Conservation (phyloP, 35 echinoderm and acorn worm species). For the Lytechinus variegatus region DNA sequence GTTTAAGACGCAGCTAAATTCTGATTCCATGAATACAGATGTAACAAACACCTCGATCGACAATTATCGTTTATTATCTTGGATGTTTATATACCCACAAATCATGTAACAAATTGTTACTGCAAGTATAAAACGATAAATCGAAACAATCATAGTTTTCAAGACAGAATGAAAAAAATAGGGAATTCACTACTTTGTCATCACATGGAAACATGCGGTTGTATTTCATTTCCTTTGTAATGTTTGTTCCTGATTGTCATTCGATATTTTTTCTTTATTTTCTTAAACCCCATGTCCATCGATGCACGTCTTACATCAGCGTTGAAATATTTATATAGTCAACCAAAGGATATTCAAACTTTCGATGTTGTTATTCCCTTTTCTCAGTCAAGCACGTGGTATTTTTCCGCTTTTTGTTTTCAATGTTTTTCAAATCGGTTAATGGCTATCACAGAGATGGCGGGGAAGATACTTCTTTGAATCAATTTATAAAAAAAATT, state of each 20-base stretch:
- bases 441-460: background rate
- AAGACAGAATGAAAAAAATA: background rate
- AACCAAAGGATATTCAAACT: background rate
- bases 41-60: too few species aligned
- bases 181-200: background rate
- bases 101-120: too few species aligned
- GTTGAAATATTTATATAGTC: background rate
- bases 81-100: too few species aligned
- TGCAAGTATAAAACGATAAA: too few species aligned
- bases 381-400: background rate
- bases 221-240: background rate
- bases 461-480: background rate
- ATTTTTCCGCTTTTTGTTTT: background rate
- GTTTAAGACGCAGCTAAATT: too few species aligned
- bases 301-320: background rate
- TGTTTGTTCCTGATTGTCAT: background rate
- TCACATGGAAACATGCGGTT: background rate
- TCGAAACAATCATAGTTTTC: too few species aligned
- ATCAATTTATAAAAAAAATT: background rate
- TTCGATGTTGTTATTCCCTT: background rate
- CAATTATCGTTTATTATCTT: too few species aligned
- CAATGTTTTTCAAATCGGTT: background rate
- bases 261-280: background rate
- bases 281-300: background rate
- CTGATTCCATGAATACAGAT: too few species aligned